Evolutionary conservation across 2,797 vertebrate genomes (phyloP), one percentile per base, ranked within the genome.

Genomic region (Anguilla anguilla): DNA sequence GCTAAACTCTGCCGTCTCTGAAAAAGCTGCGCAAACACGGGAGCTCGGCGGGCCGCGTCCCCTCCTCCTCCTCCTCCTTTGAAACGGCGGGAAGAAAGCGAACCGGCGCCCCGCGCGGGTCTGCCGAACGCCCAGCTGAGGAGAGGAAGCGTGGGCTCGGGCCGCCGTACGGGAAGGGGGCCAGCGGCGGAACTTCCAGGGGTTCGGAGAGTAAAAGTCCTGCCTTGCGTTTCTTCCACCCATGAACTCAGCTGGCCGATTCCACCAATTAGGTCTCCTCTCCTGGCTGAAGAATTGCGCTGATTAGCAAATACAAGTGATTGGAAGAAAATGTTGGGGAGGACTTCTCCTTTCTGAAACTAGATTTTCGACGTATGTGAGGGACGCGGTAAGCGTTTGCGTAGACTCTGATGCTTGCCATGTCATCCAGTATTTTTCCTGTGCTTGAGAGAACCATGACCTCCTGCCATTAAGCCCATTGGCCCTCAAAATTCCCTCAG

Each of bases 21-120:
- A 95, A 96, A 96, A 96, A 96, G 95, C 96, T 96, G 95, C 94
- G 95, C 96, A 96, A 96, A 96, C 95, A 95, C 85, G 87, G 49
- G 55, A 72, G 87, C 57, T 55, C 15, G 28, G 49, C 15, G 57
- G 57, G 35, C 74, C 10, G 64, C 17, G 25, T 67, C 43, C n/a
- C n/a, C n/a, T 49, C 57, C 64, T 88, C 83, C n/a, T n/a, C n/a
- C n/a, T n/a, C n/a, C 51, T 22, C 10, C 53, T 64, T 85, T 69
- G 19, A 69, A 51, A 67, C 17, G 2, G 39, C 55, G 35, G 22
- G 11, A 77, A n/a, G 79, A 39, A 51, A 35, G 35, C 69, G 13
- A 67, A 87, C 64, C 9, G 1, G 0, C 67, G n/a, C 72, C 72
- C 31, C 6, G 10, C 19, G 31, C 28, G 31, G n/a, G 10, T 39